Evolutionary conservation across 2,888 invertebrate genomes (phyloP).

Genomic region (Mythimna ferrago): DNA sequence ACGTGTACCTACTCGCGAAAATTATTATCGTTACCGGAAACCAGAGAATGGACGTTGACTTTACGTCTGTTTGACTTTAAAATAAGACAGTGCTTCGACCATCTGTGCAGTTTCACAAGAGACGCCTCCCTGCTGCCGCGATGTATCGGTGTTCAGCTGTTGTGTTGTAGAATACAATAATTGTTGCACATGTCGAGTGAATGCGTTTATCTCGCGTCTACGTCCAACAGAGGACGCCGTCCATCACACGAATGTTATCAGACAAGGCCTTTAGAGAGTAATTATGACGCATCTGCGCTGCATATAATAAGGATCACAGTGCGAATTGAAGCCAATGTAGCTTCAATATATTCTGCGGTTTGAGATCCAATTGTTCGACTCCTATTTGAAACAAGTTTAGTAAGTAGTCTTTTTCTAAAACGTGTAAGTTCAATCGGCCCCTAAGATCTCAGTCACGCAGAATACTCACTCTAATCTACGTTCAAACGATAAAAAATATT

Average conservation of each 20-base stretch:
- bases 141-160: constrained; percentile 43
- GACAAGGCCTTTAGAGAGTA: constrained; percentile 58
- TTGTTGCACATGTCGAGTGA: constrained; percentile 55
- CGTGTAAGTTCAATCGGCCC: constrained; percentile 31
- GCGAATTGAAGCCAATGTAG: constrained; percentile 8
- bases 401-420: constrained; percentile 26
- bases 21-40: constrained; percentile 39
- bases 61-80: constrained; percentile 28
- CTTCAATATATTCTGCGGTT: constrained; percentile 26
- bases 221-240: constrained; percentile 51
- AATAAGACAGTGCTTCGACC: constrained; percentile 56
- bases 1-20: constrained; percentile 20
- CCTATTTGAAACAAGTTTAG: constrained; percentile 7
- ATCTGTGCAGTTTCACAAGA: constrained; percentile 62
- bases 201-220: constrained; percentile 51
- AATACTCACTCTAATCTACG: constrained; percentile 47
- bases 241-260: constrained; percentile 59
- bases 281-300: constrained; percentile 51
- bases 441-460: constrained; percentile 46
- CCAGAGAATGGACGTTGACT: constrained; percentile 26
- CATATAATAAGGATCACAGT: constrained; percentile 25
- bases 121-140: constrained; percentile 12
- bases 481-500: constrained; percentile 62
- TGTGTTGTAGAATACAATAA: constrained; percentile 39
- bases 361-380: constrained; percentile 14